Evolutionary conservation across 64 coral and sea anemone species (phyloP).

Genomic region (Pocillopora damicornis): DNA sequence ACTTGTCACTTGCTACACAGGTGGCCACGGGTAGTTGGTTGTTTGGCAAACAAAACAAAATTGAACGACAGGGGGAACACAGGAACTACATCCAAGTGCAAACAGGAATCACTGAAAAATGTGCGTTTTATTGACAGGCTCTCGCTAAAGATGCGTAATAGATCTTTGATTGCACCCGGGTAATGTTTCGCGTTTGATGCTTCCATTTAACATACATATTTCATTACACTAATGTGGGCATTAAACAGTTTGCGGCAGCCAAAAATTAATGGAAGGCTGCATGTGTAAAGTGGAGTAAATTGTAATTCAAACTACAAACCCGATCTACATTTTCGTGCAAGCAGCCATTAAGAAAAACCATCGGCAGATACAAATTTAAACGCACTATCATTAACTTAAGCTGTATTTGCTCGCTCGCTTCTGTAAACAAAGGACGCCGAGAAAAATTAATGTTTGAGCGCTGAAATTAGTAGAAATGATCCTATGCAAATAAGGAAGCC

Average conservation of each 20-base stretch:
- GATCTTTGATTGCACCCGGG: not conserved
- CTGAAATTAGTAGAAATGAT: conserved; percentile 11
- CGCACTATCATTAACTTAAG: not conserved
- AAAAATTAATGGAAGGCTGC: not conserved
- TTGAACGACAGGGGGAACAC: conserved; percentile 21
- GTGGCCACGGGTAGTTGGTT: not conserved
- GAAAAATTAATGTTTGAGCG: conserved; percentile 5
- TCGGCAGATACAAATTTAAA: not conserved
- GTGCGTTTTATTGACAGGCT: not conserved
- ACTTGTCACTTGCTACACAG: conserved; percentile 27
- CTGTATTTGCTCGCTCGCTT: not conserved
- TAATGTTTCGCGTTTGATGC: not conserved
- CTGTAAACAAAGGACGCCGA: conserved; percentile 17
- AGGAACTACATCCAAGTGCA: conserved; percentile 10
- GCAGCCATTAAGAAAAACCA: not conserved
- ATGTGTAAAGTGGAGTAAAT: not conserved
- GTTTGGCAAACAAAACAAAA: conserved; percentile 36
- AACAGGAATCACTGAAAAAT: not conserved
- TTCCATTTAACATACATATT: conserved; percentile 28
- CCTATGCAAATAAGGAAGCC: conserved; percentile 18
- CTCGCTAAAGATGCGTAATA: conserved; percentile 4
- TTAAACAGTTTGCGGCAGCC: conserved; percentile 11
- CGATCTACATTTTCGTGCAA: too few species aligned
- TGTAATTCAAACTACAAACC: not conserved
- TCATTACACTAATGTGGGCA: conserved; percentile 11